Evolutionary conservation across 2,797 vertebrate genomes (phyloP), one percentile per base, ranked within the genome.

Genomic region (Bucorvus abyssinicus): DNA sequence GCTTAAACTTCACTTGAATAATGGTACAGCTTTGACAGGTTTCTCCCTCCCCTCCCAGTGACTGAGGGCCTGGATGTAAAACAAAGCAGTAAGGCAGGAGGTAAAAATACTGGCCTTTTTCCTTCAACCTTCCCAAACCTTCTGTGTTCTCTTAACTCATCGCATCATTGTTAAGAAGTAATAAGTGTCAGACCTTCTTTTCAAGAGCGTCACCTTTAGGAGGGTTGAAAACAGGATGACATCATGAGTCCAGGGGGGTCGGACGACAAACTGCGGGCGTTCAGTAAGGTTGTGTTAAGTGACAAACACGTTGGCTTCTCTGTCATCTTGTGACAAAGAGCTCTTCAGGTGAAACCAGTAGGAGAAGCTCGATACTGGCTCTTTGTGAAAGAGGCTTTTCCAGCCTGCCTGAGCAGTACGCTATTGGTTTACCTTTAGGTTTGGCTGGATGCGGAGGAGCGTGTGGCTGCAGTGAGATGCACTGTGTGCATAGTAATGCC

Each of bases 181-280:
- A 30, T 56, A 68, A 70, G 27, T 44, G 75, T 71, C 76, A 45
- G 47, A 38, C 10, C 57, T 73, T 19, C 42, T 87, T 55, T 26
- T 76, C 63, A 27, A 57, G 55, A 8, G 67, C 86, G 82, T 80
- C 89, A 53, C 86, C 92, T 88, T 88, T 82, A 69, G 90, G 64
- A 61, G 75, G 45, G 53, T 45, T 93, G 91, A 71, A 81, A 94
- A 67, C 40, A 74, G 75, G 27, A 88, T 97, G 97, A 97, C 95
- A 87, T 97, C 97, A 90, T 57, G 91, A 93, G 78, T 91, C 92
- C 87, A 87, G 81, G 67, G 83, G 78, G 95, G 53, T 97, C 53
- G 1, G 76, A 24, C 95, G 89, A 84, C 94, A 91, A 75, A 93
- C 61, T 60, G 22, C 3, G 0, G 74, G 74, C 38, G 42, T 16